These are phyloP conservation scores for Erythrocercus mccallii DNA, from an alignment of 2,113 vertebrate genomes.

Conservation along the genomic window DNA sequence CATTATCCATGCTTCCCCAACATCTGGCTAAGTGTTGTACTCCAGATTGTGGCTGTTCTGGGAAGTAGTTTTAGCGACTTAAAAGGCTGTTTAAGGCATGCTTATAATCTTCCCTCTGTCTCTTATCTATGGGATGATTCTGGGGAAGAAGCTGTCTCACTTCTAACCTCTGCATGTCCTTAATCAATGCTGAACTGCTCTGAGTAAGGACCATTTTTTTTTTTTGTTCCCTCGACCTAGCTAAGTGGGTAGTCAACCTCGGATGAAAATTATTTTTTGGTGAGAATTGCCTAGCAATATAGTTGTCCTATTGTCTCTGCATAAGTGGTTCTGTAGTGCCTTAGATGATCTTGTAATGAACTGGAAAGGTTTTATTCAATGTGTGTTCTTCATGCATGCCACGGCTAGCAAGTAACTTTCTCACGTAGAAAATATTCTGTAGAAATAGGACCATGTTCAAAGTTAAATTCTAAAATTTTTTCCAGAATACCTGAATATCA, in stretches of 20 bases:
- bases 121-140: not conserved
- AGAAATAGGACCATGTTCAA: not conserved
- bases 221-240: not conserved
- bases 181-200: not conserved
- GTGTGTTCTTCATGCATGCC: not conserved
- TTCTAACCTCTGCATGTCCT: not conserved
- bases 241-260: not conserved
- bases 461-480: not conserved
- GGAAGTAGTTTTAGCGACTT: slow-evolving; percentile 29
- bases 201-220: not conserved
- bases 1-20: slow-evolving; percentile 56
- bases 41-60: slow-evolving; percentile 55
- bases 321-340: not conserved
- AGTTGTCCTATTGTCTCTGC: not conserved
- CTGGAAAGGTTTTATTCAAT: not conserved
- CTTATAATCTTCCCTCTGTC: not conserved
- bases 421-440: not conserved
- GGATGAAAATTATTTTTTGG: not conserved
- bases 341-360: slow-evolving; percentile 13
- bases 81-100: slow-evolving; percentile 31
- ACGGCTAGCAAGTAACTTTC: not conserved
- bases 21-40: slow-evolving; percentile 58
- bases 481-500: not conserved
- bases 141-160: not conserved
- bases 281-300: not conserved